phyloP scores from a whole-genome alignment of 2,797 vertebrate species.

The Rhodeus uyekii region DNA sequence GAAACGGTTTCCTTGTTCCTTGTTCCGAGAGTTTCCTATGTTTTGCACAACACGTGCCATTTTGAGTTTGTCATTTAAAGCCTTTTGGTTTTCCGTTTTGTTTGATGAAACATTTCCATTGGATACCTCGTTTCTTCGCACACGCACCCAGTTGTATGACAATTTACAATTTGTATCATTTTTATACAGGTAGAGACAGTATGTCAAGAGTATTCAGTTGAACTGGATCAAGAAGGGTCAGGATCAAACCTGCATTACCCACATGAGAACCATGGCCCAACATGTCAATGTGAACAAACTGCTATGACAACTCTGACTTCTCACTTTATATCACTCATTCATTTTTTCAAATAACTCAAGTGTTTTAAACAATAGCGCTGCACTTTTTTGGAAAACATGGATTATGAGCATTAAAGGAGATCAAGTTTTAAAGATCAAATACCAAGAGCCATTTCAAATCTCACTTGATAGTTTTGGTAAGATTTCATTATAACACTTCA shows the following conservation, averaged over 20 bases:
- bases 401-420: slow-evolving; percentile 3
- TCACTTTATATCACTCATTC: neutral
- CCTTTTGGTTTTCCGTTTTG: too few relatives aligned
- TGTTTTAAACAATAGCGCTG: neutral
- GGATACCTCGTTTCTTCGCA: too few relatives aligned
- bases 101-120: too few relatives aligned
- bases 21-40: too few relatives aligned
- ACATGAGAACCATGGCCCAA: neutral
- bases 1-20: too few relatives aligned
- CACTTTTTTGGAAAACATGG: slow-evolving; percentile 13
- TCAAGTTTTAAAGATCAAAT: neutral
- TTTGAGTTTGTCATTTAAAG: too few relatives aligned
- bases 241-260: neutral
- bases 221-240: neutral
- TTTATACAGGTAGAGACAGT: neutral
- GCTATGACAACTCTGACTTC: neutral
- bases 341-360: neutral
- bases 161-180: too few relatives aligned
- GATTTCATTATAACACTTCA: neutral
- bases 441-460: slow-evolving; percentile 4
- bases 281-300: neutral
- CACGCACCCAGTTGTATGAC: too few relatives aligned
- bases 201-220: neutral
- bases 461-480: neutral
- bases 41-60: too few relatives aligned